Evolutionary conservation across 2,113 vertebrate genomes (phyloP), one percentile per base, ranked within the genome.

Genomic region (Albula glossodonta): DNA sequence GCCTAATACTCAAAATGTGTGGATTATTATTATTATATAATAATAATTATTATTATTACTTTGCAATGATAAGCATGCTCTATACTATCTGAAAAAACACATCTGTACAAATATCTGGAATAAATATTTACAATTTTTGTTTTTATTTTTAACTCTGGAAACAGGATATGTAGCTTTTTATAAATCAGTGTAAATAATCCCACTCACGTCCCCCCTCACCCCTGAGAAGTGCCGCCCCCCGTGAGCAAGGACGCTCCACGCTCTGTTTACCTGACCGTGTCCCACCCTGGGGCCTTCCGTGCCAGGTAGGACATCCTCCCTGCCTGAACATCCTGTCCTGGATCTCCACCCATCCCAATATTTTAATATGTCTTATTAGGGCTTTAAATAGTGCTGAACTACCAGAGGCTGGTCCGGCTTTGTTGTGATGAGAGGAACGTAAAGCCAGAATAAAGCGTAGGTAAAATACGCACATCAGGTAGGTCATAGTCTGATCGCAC

Each of bases 121-220:
- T 87, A 91, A 93, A 92, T 86, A 91, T 90, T 88, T 89, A 83
- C 83, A 41, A 41, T 41, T 41, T 19, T 66, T 56, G 22, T 78
- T 82, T 90, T 91, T 95, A 94, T 94, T 94, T 94, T 93, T 92
- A 92, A 89, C 88, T 50, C 49, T 15, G 84, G 87, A 89, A 93
- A 93, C 93, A 95, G 94, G 94, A 95, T 85, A 84, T 82, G 0
- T 83, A 87, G 88, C 92, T 94, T 93, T 95, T 94, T 92, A 92
- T 94, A 95, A 94, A 95, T 93, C 90, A 91, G 74, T 86, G 90
- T 94, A 94, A 95, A 95, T 93, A 95, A 92, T 89, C 90, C 17
- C 56, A 4, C 11, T 5, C 25, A 31, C 1, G 0, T 15, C 84
- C 7, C 90, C 78, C 22, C 50, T 86, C 91, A 92, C 91, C 89